A percentile compares a stretch with the other conserved stretches of the same genome.
Conservation (phyloP, 2,888 invertebrate species). For the Morpho deidamia region DNA sequence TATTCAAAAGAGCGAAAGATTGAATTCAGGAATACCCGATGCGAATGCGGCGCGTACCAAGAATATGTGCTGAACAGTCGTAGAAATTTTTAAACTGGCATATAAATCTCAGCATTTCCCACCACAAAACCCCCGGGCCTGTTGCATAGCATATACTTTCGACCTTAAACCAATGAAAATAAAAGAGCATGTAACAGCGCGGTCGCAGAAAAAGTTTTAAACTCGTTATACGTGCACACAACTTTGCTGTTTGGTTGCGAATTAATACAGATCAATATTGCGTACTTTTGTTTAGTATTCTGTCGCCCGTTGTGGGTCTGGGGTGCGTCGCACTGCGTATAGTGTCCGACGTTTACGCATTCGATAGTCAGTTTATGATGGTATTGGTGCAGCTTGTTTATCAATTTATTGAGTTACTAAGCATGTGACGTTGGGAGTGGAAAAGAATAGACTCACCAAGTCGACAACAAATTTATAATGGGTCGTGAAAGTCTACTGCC, state of each 20-base stretch:
- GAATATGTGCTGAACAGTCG: conserved; percentile 15
- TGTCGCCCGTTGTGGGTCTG: conserved; percentile 7
- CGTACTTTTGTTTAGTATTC: conserved; percentile 9
- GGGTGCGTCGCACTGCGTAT: neutral
- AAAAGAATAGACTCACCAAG: too few relatives aligned
- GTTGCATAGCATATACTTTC: conserved; percentile 11
- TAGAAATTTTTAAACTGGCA: conserved; percentile 23
- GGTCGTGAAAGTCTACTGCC: too few relatives aligned
- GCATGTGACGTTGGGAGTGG: too few relatives aligned
- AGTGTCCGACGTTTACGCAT: neutral
- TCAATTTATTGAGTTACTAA: too few relatives aligned
- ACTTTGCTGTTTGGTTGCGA: conserved; percentile 14
- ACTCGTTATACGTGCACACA: neutral
- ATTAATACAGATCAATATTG: conserved; percentile 15
- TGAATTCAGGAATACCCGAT: conserved; percentile 18
- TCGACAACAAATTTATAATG: too few relatives aligned
- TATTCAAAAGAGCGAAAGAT: conserved; percentile 20
- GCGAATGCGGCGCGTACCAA: conserved; percentile 18
- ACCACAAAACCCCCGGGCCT: conserved; percentile 13
- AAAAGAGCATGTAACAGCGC: neutral
- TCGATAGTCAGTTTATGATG: too few relatives aligned
- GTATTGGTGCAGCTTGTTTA: too few relatives aligned
- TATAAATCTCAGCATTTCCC: conserved; percentile 23
- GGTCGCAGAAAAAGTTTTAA: conserved; percentile 1
- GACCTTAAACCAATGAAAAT: conserved; percentile 1